These are phyloP conservation scores for Psilanteris sp. DNA, from an alignment of 1,140 invertebrate species.

Conservation along the genomic window DNA sequence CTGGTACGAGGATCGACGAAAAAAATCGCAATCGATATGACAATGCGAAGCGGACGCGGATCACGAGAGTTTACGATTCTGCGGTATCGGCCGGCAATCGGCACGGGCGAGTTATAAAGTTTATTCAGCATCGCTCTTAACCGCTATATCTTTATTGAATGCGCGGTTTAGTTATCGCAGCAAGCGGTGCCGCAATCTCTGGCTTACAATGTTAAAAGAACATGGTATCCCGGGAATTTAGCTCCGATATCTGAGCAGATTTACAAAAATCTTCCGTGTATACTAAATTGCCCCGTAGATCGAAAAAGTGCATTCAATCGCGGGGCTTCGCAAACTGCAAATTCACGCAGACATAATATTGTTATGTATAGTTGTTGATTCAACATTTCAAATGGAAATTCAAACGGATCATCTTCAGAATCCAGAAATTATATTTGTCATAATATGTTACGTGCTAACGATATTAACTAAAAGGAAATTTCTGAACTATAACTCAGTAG, in stretches of 20 bases:
- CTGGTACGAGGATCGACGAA: slow-evolving; percentile 33
- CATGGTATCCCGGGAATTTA: slow-evolving; percentile 17
- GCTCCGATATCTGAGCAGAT: background rate
- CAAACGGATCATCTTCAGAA: no score
- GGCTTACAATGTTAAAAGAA: slow-evolving; percentile 27
- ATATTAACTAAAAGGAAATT: no score
- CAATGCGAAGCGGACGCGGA: slow-evolving; percentile 49
- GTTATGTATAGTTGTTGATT: no score
- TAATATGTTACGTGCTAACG: no score
- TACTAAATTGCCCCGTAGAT: background rate
- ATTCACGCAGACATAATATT: no score
- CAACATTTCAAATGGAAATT: no score
- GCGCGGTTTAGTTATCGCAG: slow-evolving; percentile 31
- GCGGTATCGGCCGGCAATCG: slow-evolving; percentile 41
- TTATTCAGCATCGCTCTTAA: slow-evolving; percentile 52
- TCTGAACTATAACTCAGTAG: no score
- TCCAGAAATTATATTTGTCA: no score
- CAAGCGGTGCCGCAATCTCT: slow-evolving; percentile 29
- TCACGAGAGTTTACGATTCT: slow-evolving; percentile 53
- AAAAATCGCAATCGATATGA: slow-evolving; percentile 56
- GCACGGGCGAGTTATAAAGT: slow-evolving; percentile 48
- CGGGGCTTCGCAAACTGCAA: no score
- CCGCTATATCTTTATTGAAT: slow-evolving; percentile 61
- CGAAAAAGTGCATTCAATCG: no score
- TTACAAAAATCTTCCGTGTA: background rate